These are phyloP conservation scores for Asobara japonica DNA, from an alignment of 1,140 invertebrate genomes.

Conservation along the genomic window DNA sequence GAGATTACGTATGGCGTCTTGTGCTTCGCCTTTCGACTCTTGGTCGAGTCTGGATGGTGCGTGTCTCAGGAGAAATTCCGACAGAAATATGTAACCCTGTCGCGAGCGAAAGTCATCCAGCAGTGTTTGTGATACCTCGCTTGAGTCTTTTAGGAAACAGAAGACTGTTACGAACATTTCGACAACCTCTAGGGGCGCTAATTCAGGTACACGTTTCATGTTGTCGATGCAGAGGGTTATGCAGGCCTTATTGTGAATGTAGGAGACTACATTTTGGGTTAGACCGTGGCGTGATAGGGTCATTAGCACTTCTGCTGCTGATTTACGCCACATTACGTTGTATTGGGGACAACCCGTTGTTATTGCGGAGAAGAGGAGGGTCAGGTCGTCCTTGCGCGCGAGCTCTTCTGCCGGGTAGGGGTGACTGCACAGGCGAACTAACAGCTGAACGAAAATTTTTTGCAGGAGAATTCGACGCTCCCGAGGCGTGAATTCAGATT, in stretches of 20 bases:
- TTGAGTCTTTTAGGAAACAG: slow-evolving; percentile 98
- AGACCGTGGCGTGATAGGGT: slow-evolving; percentile 94
- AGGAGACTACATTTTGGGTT: slow-evolving; percentile 90
- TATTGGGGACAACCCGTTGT: slow-evolving; percentile 93
- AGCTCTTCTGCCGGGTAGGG: slow-evolving; percentile 94
- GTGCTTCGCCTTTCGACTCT: slow-evolving; percentile 78
- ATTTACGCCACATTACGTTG: slow-evolving; percentile 96
- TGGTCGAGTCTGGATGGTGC: slow-evolving; percentile 76
- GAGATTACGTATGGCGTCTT: slow-evolving; percentile 91
- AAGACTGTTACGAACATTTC: slow-evolving; percentile 99
- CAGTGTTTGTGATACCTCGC: slow-evolving; percentile 92
- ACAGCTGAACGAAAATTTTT: slow-evolving; percentile 97
- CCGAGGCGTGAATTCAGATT: slow-evolving; percentile 88
- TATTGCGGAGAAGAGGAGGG: slow-evolving; percentile 94
- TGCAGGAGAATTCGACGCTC: slow-evolving; percentile 93
- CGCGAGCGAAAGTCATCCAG: slow-evolving; percentile 95
- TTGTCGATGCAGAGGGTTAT: slow-evolving; percentile 95
- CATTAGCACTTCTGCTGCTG: slow-evolving; percentile 95
- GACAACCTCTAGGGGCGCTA: slow-evolving; percentile 94
- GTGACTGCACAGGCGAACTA: slow-evolving; percentile 93
- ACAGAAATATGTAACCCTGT: slow-evolving; percentile 94
- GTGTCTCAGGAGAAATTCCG: slow-evolving; percentile 89
- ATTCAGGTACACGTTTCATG: slow-evolving; percentile 91
- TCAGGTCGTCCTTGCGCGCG: slow-evolving; percentile 95
- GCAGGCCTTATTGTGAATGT: slow-evolving; percentile 97